Base-by-base conservation (phyloP, 2,797 vertebrate genomes). In the Brachyrhaphis roseni region DNA sequence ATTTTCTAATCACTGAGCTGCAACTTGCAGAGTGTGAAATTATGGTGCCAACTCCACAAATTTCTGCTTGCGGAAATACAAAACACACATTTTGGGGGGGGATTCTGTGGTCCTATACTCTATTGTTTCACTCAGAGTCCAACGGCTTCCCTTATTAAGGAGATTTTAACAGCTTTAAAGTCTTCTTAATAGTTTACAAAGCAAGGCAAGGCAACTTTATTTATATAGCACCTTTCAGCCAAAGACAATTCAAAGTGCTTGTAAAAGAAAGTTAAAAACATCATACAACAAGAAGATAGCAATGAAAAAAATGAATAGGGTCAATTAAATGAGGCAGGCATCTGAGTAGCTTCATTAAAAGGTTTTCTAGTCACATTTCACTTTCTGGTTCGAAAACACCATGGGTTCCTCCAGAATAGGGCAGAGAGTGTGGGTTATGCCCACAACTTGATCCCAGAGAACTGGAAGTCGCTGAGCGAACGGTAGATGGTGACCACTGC, bases 1-100 rank as follows among this genome's bases (percentile, higher is more conserved):
- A 75, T 77, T 41, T 45, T 88, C 13, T 45, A 84, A 86, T 86
- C 71, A 74, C 45, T 5, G 34, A 49, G 59, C 43, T 78, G 57
- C 74, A 86, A 77, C 76, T 70, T 51, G 62, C 66, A 57, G 51
- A 78, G 41, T 7, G 46, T 45, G 53, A 79, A 79, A 78, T 77
- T 23, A 59, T 45, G 36, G 36, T 45, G 76, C 53, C 75, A 46
- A 41, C 66, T 66, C 64, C 53, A 49, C 55, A 80, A 72, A 85
- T 68, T 70, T 72, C 49, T 71, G 31, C 53, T 68, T 72, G 39
- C 45, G 62, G 31, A 31, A 76, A 43, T 26, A 0, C 55, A 16
- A 20, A 62, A 73, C 5, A 53, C 34, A 74, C 59, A 36, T 8
- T 55, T 41, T 26, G 77, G 49, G 20, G 49, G 6, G 59, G 16